phyloP scores from a whole-genome alignment of 2,888 invertebrate species.

The Chloroclystis v-ata region DNA sequence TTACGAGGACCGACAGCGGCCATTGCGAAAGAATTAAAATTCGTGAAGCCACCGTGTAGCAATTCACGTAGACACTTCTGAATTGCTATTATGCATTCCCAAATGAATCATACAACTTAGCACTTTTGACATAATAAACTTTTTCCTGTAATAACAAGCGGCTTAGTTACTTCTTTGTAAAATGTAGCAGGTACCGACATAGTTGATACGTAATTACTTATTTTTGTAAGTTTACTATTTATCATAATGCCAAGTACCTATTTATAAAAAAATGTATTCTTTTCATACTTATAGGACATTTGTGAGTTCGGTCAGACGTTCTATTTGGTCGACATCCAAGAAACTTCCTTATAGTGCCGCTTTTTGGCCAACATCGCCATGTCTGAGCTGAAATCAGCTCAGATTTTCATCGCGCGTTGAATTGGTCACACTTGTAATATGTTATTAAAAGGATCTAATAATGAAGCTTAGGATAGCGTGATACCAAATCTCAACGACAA shows the following conservation, averaged over 20 bases:
- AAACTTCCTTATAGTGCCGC: slow-evolving; percentile 6
- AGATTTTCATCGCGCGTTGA: slow-evolving; percentile 13
- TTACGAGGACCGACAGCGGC: slow-evolving; percentile 46
- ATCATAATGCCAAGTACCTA: too few relatives aligned
- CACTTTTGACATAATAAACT: slow-evolving; percentile 20
- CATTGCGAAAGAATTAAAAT: slow-evolving; percentile 52
- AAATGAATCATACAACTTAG: slow-evolving; percentile 36
- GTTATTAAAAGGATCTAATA: too few relatives aligned
- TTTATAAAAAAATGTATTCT: too few relatives aligned
- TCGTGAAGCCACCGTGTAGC: slow-evolving; percentile 42
- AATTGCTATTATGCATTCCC: slow-evolving; percentile 30
- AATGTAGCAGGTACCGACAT: too few relatives aligned
- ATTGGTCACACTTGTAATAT: too few relatives aligned
- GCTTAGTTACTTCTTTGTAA: too few relatives aligned
- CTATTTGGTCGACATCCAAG: slow-evolving; percentile 24
- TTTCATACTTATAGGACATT: neutral
- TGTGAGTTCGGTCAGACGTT: slow-evolving; percentile 7
- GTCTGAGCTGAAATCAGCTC: slow-evolving; percentile 13
- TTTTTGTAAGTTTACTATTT: too few relatives aligned
- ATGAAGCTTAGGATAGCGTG: slow-evolving; percentile 8
- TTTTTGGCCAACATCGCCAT: slow-evolving; percentile 9
- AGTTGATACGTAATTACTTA: too few relatives aligned
- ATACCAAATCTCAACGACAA: too few relatives aligned
- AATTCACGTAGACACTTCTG: slow-evolving; percentile 43
- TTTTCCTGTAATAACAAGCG: slow-evolving; percentile 18